Conservation (phyloP, 2,888 invertebrate genomes). For the Megalurothrips usitatus region DNA sequence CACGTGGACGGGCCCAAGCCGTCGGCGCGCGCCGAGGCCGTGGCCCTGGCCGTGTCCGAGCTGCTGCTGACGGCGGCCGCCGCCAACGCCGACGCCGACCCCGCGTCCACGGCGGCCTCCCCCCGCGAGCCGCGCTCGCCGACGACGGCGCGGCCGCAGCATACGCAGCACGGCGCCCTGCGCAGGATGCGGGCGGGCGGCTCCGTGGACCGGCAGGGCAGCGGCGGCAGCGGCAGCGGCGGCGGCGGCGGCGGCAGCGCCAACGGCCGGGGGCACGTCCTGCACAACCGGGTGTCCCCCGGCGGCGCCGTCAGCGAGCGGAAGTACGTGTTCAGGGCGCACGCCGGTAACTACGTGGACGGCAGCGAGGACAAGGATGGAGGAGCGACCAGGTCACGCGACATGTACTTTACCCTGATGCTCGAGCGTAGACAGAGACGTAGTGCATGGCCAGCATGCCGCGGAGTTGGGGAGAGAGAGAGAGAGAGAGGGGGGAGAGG, state of each 20-base stretch:
- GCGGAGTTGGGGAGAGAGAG: neutral
- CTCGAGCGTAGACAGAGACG: too few relatives aligned
- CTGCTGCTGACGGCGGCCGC: slow-evolving; percentile 42
- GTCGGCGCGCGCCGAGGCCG: slow-evolving; percentile 57
- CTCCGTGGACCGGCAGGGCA: slow-evolving; percentile 41
- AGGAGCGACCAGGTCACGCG: slow-evolving; percentile 27
- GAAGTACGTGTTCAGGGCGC: slow-evolving; percentile 49
- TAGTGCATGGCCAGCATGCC: neutral
- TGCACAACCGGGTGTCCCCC: slow-evolving; percentile 42
- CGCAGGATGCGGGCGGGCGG: slow-evolving; percentile 39
- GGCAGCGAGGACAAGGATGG: slow-evolving; percentile 43
- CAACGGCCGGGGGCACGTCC: slow-evolving; percentile 40
- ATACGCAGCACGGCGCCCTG: slow-evolving; percentile 45
- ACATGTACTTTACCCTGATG: slow-evolving; percentile 3
- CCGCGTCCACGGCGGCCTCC: slow-evolving; percentile 41
- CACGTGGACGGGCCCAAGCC: slow-evolving; percentile 58
- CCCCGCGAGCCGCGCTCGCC: slow-evolving; percentile 39
- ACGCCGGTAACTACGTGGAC: slow-evolving; percentile 48
- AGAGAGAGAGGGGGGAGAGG: slow-evolving; percentile 1
- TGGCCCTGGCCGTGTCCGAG: slow-evolving; percentile 39
- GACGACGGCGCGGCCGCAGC: slow-evolving; percentile 48
- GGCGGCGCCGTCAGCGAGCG: slow-evolving; percentile 48
- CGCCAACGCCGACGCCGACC: slow-evolving; percentile 44
- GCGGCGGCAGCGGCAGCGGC: slow-evolving; percentile 43
- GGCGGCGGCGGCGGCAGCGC: slow-evolving; percentile 42